Percentiles rank a stretch among this genome's conserved stretches.
phyloP scores from a whole-genome alignment of 2,797 vertebrate species.

The Acanthurus leucopareius region DNA sequence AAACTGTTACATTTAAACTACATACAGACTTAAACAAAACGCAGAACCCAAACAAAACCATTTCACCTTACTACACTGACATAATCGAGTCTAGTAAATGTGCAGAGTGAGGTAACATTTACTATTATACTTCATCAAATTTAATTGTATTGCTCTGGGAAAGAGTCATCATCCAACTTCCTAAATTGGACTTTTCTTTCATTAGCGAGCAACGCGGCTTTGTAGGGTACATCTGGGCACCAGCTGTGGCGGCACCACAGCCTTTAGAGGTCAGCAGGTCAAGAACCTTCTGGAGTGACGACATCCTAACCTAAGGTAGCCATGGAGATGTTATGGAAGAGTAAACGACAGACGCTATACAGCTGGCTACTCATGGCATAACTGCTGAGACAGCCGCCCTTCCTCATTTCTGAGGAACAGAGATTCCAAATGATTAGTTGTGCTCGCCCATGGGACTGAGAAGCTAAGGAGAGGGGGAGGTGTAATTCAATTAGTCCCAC shows the following conservation, averaged over 20 bases:
- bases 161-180: constrained; percentile 31
- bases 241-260: constrained; percentile 66
- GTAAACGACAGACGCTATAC: constrained; percentile 44
- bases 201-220: constrained; percentile 32
- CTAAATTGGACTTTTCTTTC: constrained; percentile 42
- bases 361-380: constrained; percentile 45
- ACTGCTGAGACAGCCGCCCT: constrained; percentile 29
- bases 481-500: constrained; percentile 86
- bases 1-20: not conserved
- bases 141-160: constrained; percentile 13
- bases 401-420: constrained; percentile 63
- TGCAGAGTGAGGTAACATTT: constrained; percentile 15
- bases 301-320: constrained; percentile 67
- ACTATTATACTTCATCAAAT: constrained; percentile 12
- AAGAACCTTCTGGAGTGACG: constrained; percentile 67
- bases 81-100: constrained; percentile 1
- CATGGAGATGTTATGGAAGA: constrained; percentile 67
- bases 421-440: constrained; percentile 82
- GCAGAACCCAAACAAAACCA: not conserved
- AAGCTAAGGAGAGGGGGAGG: constrained; percentile 56
- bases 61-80: not conserved
- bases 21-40: not conserved
- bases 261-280: constrained; percentile 75
- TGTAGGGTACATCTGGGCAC: constrained; percentile 72
- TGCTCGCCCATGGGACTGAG: constrained; percentile 70